phyloP scores from a whole-genome alignment of 2,888 invertebrate species.

The Euspilapteryx auroguttella region DNA sequence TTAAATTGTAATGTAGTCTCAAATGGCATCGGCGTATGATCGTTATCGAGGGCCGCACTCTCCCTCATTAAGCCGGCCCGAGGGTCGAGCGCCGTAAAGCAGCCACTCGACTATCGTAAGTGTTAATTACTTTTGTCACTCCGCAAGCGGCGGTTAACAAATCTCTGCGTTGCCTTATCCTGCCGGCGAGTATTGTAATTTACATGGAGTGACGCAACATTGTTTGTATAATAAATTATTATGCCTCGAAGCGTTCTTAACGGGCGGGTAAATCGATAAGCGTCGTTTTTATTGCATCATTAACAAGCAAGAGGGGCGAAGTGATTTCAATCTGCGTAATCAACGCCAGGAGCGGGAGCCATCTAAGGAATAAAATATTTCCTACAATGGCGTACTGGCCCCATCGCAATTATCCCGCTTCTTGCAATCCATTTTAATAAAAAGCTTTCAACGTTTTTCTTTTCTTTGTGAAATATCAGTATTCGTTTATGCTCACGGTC shows the following conservation, averaged over 20 bases:
- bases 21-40: constrained; percentile 17
- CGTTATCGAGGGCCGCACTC: constrained; percentile 26
- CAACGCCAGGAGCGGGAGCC: constrained; percentile 34
- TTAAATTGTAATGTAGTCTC: constrained; percentile 15
- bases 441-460: too few relatives aligned
- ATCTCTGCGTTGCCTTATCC: constrained; percentile 41
- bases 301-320: constrained; percentile 44
- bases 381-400: too few relatives aligned
- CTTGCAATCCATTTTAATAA: too few relatives aligned
- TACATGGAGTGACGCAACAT: constrained; percentile 39
- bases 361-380: too few relatives aligned
- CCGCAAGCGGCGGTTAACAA: constrained; percentile 39
- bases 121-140: constrained; percentile 58
- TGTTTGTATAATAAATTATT: constrained; percentile 51
- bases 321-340: constrained; percentile 52
- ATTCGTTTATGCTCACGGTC: too few relatives aligned
- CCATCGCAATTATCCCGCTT: too few relatives aligned
- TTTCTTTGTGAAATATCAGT: too few relatives aligned
- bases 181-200: constrained; percentile 38
- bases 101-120: constrained; percentile 42
- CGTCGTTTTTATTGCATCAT: constrained; percentile 55
- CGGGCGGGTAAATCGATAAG: constrained; percentile 50
- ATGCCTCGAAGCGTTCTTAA: constrained; percentile 45
- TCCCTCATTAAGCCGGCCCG: constrained; percentile 28
- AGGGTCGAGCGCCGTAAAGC: constrained; percentile 40